These are phyloP conservation scores for Phalloptychus januarius DNA, from an alignment of 2,797 vertebrate genomes.

Conservation along the genomic window DNA sequence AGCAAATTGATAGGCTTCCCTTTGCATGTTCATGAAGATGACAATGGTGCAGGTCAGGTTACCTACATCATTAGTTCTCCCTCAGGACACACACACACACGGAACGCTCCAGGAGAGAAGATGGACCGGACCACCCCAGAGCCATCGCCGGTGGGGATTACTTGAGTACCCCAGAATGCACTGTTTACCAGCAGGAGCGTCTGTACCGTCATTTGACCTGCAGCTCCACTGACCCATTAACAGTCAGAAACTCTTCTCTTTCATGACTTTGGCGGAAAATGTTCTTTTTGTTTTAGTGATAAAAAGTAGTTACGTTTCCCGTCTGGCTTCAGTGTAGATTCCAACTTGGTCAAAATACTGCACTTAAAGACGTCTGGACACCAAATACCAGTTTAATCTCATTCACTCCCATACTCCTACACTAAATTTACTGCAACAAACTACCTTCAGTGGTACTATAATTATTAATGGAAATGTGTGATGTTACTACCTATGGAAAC, in stretches of 20 bases:
- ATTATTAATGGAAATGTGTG: not conserved
- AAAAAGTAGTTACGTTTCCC: not conserved
- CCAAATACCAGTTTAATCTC: not conserved
- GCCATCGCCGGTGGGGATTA: constrained; percentile 72
- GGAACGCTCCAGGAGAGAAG: constrained; percentile 50
- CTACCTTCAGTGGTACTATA: not conserved
- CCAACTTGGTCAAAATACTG: not conserved
- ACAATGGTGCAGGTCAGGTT: constrained; percentile 73
- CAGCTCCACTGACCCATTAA: constrained; percentile 63
- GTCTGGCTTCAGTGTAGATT: not conserved
- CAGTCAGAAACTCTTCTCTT: constrained; percentile 28
- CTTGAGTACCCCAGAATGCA: constrained; percentile 69
- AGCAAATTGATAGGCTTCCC: constrained; percentile 71
- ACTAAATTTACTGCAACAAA: not conserved
- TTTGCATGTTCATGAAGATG: constrained; percentile 60
- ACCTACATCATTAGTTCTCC: constrained; percentile 76
- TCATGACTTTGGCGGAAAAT: constrained; percentile 23
- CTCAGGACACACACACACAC: constrained; percentile 45
- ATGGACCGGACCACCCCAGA: constrained; percentile 80
- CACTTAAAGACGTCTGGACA: not conserved
- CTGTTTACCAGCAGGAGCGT: constrained; percentile 46
- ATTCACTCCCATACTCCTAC: too few relatives aligned
- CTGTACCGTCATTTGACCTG: constrained; percentile 75
- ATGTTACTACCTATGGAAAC: not conserved
- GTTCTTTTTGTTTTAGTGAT: not conserved